Percentiles rank a stretch among this genome's conserved stretches.
Evolutionary conservation across 2,797 vertebrate species (phyloP).

Genomic region (Ciconia nigra): DNA sequence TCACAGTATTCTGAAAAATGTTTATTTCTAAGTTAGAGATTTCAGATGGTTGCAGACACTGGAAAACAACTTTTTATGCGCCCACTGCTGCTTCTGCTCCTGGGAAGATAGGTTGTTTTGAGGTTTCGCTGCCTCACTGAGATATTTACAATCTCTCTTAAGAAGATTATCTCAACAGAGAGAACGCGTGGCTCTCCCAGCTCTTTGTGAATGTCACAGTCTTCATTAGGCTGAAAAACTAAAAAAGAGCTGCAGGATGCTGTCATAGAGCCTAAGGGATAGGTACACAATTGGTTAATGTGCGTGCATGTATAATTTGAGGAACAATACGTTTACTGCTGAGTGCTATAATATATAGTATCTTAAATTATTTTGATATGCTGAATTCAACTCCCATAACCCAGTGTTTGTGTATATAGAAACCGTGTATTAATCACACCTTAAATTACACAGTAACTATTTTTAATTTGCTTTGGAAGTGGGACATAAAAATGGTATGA

Average conservation of each 20-base stretch:
- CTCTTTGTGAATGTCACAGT: not conserved
- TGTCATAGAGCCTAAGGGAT: not conserved
- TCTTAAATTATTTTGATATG: accelerated
- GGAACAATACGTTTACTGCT: accelerated
- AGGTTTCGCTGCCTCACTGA: not conserved
- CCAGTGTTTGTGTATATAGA: not conserved
- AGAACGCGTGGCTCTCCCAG: not conserved
- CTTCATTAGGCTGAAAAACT: not conserved
- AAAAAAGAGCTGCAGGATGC: not conserved
- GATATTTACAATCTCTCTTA: not conserved
- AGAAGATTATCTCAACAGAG: not conserved
- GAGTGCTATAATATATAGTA: not conserved
- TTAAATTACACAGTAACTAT: not conserved
- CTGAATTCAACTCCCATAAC: not conserved
- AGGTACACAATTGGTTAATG: not conserved
- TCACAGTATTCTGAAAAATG: not conserved
- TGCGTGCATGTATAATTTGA: not conserved
- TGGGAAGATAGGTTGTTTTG: not conserved
- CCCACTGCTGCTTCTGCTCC: not conserved
- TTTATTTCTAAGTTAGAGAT: not conserved
- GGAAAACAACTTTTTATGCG: not conserved
- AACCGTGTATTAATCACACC: not conserved
- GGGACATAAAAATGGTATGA: not conserved
- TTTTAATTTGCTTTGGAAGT: not conserved
- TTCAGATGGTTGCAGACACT: not conserved